phyloP scores from a whole-genome alignment of 2,113 vertebrate genomes.

The Galemys pyrenaicus region DNA sequence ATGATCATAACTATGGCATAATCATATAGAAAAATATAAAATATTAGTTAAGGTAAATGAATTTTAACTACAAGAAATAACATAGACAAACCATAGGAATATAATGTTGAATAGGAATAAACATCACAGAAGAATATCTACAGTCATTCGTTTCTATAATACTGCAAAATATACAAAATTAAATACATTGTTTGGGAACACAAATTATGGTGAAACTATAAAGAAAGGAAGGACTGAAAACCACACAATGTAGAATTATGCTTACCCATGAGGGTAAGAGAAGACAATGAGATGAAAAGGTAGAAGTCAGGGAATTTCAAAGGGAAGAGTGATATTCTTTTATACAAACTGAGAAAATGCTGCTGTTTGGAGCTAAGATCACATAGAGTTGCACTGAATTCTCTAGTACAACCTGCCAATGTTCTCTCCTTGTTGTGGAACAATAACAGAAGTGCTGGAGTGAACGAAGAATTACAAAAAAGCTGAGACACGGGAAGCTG shows the following conservation, averaged over 20 bases:
- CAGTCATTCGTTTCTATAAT: background rate
- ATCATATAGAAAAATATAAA: background rate
- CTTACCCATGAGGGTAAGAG: background rate
- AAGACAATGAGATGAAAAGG: background rate
- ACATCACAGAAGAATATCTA: background rate
- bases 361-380: background rate
- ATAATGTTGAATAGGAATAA: background rate
- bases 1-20: background rate
- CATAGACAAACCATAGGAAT: background rate
- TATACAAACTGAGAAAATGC: background rate
- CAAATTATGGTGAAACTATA: background rate
- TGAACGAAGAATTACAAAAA: conserved; percentile 24
- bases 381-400: background rate
- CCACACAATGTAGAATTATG: background rate
- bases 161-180: conserved; percentile 19
- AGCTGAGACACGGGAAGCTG: background rate
- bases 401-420: background rate
- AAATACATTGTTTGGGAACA: background rate
- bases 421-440: conserved; percentile 18
- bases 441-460: background rate
- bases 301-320: background rate
- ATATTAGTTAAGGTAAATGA: background rate
- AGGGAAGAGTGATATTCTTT: background rate
- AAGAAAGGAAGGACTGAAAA: background rate
- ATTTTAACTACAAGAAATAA: background rate